phyloP scores from a whole-genome alignment of 2,888 invertebrate genomes.

The Atrina japonica region DNA sequence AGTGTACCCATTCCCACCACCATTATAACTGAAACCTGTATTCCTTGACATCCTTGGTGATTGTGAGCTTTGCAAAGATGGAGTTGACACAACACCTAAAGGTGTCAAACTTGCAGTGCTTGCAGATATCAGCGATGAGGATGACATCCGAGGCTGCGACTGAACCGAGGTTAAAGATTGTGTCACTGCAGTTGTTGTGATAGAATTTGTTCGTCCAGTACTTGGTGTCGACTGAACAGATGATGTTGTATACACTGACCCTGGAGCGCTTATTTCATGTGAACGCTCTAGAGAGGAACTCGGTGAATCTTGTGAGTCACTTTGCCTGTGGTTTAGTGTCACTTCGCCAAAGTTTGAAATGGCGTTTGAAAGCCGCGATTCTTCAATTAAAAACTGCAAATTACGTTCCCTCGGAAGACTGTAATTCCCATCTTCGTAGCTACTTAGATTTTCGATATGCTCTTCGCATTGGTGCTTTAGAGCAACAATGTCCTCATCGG shows the following conservation, averaged over 20 bases:
- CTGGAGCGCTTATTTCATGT: constrained; percentile 3
- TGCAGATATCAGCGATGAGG: background rate
- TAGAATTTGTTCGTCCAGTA: background rate
- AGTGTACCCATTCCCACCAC: background rate
- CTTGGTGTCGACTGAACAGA: background rate
- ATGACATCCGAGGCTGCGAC: background rate
- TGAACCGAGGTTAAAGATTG: background rate
- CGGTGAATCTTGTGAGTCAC: constrained; percentile 17
- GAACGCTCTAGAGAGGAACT: constrained; percentile 13
- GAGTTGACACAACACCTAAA: background rate
- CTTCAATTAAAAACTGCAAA: constrained; percentile 69
- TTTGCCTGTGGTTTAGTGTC: constrained; percentile 14
- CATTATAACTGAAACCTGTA: no score
- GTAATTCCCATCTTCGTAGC: constrained; percentile 85
- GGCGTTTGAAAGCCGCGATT: constrained; percentile 66
- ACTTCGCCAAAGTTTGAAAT: constrained; percentile 72
- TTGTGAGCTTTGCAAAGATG: background rate
- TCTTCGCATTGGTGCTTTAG: constrained; percentile 70
- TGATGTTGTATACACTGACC: background rate
- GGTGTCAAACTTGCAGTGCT: background rate
- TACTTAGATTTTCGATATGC: constrained; percentile 67
- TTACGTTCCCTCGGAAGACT: constrained; percentile 90
- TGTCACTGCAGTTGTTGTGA: background rate
- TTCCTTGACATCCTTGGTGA: background rate
- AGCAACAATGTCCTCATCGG: constrained; percentile 70